These are phyloP conservation scores for Globodera ellingtonae DNA, from an alignment of 1,140 invertebrate species.

Conservation along the genomic window DNA sequence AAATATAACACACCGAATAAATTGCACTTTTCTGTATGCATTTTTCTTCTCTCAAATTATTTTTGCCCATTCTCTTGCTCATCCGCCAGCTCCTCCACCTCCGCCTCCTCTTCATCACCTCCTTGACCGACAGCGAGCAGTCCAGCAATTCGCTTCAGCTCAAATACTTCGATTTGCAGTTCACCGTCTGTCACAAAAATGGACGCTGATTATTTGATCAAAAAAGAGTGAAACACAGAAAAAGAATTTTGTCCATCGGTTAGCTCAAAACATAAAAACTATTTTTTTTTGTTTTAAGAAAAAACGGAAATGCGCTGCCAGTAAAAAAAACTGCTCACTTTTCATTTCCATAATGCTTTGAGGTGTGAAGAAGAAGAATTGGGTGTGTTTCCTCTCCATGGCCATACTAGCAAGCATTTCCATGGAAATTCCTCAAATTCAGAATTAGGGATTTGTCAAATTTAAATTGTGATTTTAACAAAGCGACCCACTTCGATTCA, in stretches of 20 bases:
- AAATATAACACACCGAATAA: too few relatives aligned
- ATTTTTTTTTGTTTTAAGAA: neutral
- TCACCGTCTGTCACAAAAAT: conserved; percentile 4
- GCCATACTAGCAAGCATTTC: conserved; percentile 52
- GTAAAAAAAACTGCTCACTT: neutral
- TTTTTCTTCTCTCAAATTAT: too few relatives aligned
- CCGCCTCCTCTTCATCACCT: neutral
- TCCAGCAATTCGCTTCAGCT: conserved; percentile 20
- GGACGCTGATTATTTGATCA: too few relatives aligned
- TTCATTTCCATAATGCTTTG: conserved; percentile 54
- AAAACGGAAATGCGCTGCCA: neutral
- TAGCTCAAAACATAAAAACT: neutral
- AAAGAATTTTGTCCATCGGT: neutral
- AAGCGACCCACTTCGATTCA: conserved; percentile 38
- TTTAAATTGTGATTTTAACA: neutral
- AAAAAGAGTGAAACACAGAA: neutral
- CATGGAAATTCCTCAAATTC: conserved; percentile 31
- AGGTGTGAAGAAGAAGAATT: conserved; percentile 64
- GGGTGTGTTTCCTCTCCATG: conserved; percentile 42
- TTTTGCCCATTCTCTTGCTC: too few relatives aligned
- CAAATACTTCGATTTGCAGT: conserved; percentile 7
- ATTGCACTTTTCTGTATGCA: too few relatives aligned
- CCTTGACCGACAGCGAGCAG: conserved; percentile 1
- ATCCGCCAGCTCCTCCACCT: neutral
- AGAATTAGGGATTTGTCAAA: conserved; percentile 6